Percentiles rank a stretch among this genome's conserved stretches.
Evolutionary conservation across 2,888 invertebrate species (phyloP).

Genomic region (Gymnosoma rotundatum): DNA sequence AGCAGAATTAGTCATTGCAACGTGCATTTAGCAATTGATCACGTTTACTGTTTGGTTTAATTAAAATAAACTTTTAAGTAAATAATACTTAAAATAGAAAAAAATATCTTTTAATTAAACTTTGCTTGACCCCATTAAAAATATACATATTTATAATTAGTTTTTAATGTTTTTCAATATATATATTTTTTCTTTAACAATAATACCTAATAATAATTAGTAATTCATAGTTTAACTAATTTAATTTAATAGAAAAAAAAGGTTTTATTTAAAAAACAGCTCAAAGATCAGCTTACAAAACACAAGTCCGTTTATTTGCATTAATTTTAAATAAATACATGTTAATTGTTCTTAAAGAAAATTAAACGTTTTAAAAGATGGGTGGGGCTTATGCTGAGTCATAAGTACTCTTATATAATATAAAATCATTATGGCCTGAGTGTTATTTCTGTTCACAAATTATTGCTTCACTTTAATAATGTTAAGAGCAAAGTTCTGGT

Average conservation of each 20-base stretch:
- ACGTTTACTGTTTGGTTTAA: neutral
- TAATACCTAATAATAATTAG: conserved; percentile 28
- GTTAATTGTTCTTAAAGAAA: conserved; percentile 20
- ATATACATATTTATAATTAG: neutral
- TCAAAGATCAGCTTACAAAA: conserved; percentile 44
- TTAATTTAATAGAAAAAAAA: neutral
- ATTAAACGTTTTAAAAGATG: neutral
- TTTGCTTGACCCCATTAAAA: conserved; percentile 45
- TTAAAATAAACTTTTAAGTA: neutral
- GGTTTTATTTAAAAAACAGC: neutral
- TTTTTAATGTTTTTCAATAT: too few relatives aligned
- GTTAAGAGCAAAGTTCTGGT: too few relatives aligned
- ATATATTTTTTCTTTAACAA: neutral
- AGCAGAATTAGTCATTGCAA: too few relatives aligned
- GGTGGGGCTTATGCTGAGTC: too few relatives aligned
- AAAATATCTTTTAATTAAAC: conserved; percentile 54
- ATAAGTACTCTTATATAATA: too few relatives aligned
- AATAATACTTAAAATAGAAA: neutral
- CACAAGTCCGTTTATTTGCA: conserved; percentile 25
- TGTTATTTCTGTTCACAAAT: too few relatives aligned
- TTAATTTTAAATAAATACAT: conserved; percentile 20
- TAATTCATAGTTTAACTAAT: conserved; percentile 20
- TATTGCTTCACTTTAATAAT: too few relatives aligned
- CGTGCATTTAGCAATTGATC: neutral
- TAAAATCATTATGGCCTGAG: too few relatives aligned